These are phyloP conservation scores for Ellobium chinense DNA, from an alignment of 2,888 invertebrate genomes.

Conservation along the genomic window DNA sequence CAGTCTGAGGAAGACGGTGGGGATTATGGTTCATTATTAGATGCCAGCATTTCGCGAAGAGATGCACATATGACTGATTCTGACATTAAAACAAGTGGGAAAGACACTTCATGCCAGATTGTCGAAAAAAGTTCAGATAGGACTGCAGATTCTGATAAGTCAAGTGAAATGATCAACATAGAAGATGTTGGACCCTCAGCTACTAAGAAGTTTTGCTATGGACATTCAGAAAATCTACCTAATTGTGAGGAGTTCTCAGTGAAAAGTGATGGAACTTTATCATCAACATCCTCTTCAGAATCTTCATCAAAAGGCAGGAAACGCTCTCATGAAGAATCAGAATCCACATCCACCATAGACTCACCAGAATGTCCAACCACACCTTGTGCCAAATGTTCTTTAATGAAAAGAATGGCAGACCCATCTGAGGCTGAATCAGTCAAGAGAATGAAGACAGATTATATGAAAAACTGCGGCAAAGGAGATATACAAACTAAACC, in stretches of 20 bases:
- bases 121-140: not conserved
- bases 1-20: not conserved
- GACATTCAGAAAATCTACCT: not conserved
- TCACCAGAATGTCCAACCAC: not conserved
- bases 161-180: too few species aligned
- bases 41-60: too few species aligned
- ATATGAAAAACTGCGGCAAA: not conserved
- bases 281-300: not conserved
- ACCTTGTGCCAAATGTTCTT: not conserved
- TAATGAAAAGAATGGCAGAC: not conserved
- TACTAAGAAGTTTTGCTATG: not conserved
- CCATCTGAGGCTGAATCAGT: not conserved
- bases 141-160: not conserved
- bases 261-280: not conserved
- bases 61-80: too few species aligned
- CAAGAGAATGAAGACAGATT: not conserved
- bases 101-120: not conserved
- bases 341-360: not conserved
- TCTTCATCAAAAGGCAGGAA: not conserved
- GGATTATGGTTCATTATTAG: not conserved
- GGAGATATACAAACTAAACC: too few species aligned
- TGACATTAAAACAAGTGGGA: not conserved
- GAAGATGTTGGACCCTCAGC: too few species aligned
- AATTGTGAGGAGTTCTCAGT: not conserved
- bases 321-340: slow-evolving; percentile 20